A percentile compares a stretch with the other conserved stretches of the same genome.
Conservation (phyloP, 1,140 invertebrate genomes). For the Eupristina koningsbergeri region DNA sequence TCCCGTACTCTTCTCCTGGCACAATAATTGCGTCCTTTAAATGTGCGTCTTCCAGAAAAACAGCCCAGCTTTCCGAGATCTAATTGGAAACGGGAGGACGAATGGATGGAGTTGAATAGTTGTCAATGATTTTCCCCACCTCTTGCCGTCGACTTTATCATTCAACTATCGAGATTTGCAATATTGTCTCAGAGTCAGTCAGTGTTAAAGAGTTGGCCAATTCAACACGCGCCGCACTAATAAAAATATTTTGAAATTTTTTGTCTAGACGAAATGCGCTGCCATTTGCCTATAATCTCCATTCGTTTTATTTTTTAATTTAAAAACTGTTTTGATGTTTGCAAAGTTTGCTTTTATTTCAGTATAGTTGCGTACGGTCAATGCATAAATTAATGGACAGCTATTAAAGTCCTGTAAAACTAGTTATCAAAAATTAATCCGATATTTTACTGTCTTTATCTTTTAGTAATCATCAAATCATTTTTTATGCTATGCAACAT, state of each 20-base stretch:
- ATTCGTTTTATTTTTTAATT: too few species aligned
- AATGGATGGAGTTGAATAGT: neutral
- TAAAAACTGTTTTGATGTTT: neutral
- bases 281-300: too few species aligned
- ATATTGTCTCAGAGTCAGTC: neutral
- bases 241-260: slow-evolving; percentile 23
- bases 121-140: too few species aligned
- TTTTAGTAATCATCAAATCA: neutral
- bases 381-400: neutral
- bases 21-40: too few species aligned
- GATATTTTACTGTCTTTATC: neutral
- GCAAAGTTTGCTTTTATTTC: neutral
- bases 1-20: too few species aligned
- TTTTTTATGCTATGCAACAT: neutral
- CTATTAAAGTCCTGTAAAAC: neutral
- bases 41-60: too few species aligned
- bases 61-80: too few species aligned
- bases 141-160: neutral
- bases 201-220: neutral
- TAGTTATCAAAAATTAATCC: neutral
- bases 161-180: neutral
- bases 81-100: neutral
- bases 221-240: neutral
- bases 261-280: too few species aligned
- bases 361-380: neutral